Conservation (phyloP, 2,113 vertebrate genomes). For the Acrocephalus arundinaceus region DNA sequence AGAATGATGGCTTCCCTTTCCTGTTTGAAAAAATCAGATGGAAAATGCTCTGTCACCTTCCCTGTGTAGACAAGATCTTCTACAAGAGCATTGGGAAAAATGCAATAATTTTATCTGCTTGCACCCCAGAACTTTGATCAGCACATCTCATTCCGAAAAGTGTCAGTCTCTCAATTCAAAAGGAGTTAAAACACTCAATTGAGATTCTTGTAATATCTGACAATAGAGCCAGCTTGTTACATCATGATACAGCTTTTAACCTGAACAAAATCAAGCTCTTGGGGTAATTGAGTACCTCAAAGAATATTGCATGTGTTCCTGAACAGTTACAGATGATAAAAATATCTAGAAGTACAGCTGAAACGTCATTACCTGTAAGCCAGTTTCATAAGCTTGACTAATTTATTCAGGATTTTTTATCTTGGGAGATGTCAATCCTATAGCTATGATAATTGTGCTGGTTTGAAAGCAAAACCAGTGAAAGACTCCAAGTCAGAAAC, state of each 20-base stretch:
- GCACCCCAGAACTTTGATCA: not conserved
- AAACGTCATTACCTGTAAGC: not conserved
- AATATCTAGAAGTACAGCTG: not conserved
- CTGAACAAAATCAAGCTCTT: not conserved
- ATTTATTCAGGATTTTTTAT: not conserved
- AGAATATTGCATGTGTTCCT: not conserved
- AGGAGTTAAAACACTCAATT: not conserved
- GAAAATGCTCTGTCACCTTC: not conserved
- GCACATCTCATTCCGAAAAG: not conserved
- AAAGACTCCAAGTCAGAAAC: too few species aligned
- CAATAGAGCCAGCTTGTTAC: not conserved
- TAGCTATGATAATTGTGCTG: too few species aligned
- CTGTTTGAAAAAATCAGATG: not conserved
- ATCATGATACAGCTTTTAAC: not conserved
- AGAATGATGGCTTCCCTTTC: not conserved
- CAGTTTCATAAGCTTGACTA: not conserved
- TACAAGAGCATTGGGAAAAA: not conserved
- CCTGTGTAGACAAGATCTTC: not conserved
- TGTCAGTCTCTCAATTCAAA: not conserved
- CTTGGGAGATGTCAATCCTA: not conserved
- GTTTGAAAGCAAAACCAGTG: too few species aligned
- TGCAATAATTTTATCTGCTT: not conserved
- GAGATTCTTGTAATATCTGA: not conserved
- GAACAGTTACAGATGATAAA: not conserved
- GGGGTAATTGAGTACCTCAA: not conserved